Evolutionary conservation across 2,797 vertebrate species (phyloP).

Genomic region (Poeciliopsis paucimaculata): DNA sequence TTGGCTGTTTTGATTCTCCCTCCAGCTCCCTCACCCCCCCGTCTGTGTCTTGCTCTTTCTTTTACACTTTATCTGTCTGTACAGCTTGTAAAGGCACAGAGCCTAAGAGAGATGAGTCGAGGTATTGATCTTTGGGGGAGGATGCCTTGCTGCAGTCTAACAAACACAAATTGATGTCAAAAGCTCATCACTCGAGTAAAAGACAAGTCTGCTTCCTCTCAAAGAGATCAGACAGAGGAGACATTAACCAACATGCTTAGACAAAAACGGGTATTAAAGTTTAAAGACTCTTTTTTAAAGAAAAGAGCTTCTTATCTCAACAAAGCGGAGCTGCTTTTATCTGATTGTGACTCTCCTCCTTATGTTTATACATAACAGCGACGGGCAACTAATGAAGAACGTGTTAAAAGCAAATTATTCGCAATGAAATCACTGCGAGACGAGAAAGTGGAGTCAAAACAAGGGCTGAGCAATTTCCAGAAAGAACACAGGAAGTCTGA

Average conservation of each 20-base stretch:
- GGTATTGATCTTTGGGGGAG: slow-evolving; percentile 76
- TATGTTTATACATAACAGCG: background rate
- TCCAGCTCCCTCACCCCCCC: slow-evolving; percentile 48
- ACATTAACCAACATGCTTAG: slow-evolving; percentile 51
- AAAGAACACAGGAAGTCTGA: slow-evolving; percentile 24
- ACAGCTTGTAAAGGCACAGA: slow-evolving; percentile 73
- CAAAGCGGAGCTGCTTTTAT: slow-evolving; percentile 21
- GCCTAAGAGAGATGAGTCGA: slow-evolving; percentile 66
- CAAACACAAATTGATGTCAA: slow-evolving; percentile 74
- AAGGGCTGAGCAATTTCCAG: slow-evolving; percentile 17
- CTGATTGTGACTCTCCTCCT: slow-evolving; percentile 15
- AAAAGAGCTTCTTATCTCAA: slow-evolving; percentile 23
- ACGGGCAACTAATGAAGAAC: slow-evolving; percentile 13
- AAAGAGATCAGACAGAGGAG: slow-evolving; percentile 32
- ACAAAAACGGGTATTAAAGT: slow-evolving; percentile 53
- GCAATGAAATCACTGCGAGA: slow-evolving; percentile 30
- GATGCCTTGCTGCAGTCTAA: slow-evolving; percentile 64
- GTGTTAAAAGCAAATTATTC: background rate
- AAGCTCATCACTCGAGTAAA: slow-evolving; percentile 68
- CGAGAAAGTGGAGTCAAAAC: slow-evolving; percentile 40
- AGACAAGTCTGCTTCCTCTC: slow-evolving; percentile 57
- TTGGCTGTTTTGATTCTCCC: slow-evolving; percentile 51
- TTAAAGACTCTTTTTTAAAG: slow-evolving; percentile 31
- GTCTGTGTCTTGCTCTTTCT: slow-evolving; percentile 45
- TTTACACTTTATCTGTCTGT: slow-evolving; percentile 75